Evolutionary conservation across 2,888 invertebrate species (phyloP), one percentile per base, ranked within the genome.

Genomic region (Morpho helenor): DNA sequence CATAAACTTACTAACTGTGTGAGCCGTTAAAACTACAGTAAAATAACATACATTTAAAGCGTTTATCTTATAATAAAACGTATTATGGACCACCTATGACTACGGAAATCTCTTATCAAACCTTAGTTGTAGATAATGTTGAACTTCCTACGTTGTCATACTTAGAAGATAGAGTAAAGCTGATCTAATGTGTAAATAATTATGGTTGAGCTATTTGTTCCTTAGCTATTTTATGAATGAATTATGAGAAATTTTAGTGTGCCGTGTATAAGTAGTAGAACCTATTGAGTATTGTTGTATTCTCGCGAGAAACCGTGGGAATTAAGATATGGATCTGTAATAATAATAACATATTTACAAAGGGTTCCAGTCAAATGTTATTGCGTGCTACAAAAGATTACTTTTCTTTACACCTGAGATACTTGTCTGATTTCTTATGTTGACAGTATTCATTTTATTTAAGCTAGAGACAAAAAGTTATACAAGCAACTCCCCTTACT

Each of bases 101-200:
- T 80, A 79, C 84, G 83, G 84, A 85, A 78, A 77, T 70, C 67
- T 60, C 70, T 70, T 71, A 75, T 73, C 76, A 67, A 64, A 66
- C 68, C 65, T 66, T 61, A 16, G 62, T 66, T 49, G 31, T 45
- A 62, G 45, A 41, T 83, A 83, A 82, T 82, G 66, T 66, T 65
- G 69, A 56, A 73, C 76, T 80, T 84, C 66, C 67, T 65, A 64
- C 52, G 23, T 58, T 52, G 47, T 64, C 41, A 41, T 46, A 52
- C 16, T 50, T 45, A 54, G 22, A 52, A 52, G 44, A 53, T 72
- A 66, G 65, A 69, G 68, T 66, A 68, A 77, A 77, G 76, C 71
- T 66, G 60, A 66, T 61, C 68, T 82, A 80, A 84, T 83, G 77
- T 76, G 66, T 65, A 76, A 77, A 81, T 82, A 84, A 83, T 83